Percentiles rank a stretch among this genome's conserved stretches.
Conservation (phyloP, 2,797 vertebrate genomes). For the Anguilla marmorata region DNA sequence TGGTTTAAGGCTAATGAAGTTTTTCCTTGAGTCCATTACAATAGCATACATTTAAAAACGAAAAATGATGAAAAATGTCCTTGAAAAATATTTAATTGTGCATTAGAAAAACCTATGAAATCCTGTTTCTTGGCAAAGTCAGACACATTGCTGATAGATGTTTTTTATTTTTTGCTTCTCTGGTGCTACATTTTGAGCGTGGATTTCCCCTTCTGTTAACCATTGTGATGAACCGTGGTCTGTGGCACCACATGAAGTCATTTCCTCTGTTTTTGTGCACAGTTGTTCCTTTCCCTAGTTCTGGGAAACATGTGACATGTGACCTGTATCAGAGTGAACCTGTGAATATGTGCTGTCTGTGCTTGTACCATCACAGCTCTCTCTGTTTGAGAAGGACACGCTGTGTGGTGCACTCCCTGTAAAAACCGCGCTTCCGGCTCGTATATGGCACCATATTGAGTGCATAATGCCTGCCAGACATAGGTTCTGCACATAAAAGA, state of each 20-base stretch:
- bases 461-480: constrained; percentile 24
- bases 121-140: not conserved
- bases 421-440: constrained; percentile 3
- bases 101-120: not conserved
- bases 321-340: not conserved
- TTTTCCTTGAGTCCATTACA: not conserved
- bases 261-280: not conserved
- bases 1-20: no score
- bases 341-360: not conserved
- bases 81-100: not conserved
- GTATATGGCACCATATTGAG: not conserved
- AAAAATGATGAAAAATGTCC: not conserved
- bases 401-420: not conserved
- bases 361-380: not conserved
- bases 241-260: not conserved
- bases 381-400: not conserved
- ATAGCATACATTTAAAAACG: not conserved
- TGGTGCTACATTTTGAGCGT: not conserved
- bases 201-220: not conserved
- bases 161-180: not conserved
- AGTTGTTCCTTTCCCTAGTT: not conserved
- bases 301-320: not conserved
- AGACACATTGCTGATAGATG: not conserved
- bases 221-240: not conserved
- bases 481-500: not conserved